These are phyloP conservation scores for Cryptotermes secundus DNA, from an alignment of 1,140 invertebrate genomes.

Conservation along the genomic window DNA sequence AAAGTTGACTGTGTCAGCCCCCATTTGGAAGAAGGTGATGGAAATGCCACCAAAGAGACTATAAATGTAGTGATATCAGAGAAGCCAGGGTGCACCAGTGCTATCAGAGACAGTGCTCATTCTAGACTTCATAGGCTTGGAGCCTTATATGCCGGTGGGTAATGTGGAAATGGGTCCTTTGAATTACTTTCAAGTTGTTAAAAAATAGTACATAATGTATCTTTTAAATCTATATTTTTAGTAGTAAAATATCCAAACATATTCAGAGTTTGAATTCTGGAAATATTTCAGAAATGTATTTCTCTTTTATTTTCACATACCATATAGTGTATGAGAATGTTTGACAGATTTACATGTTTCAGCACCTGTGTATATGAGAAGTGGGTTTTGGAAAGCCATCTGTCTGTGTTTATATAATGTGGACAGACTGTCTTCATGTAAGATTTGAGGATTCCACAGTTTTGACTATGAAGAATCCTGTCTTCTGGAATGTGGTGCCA, in stretches of 20 bases:
- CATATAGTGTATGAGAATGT: no score
- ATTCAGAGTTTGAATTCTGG: neutral
- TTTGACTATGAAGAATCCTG: no score
- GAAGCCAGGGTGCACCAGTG: neutral
- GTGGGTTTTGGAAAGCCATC: no score
- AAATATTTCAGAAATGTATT: neutral
- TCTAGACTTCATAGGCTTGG: constrained; percentile 22
- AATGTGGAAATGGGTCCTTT: neutral
- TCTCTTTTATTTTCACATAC: neutral
- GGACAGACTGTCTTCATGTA: no score
- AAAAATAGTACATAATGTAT: neutral
- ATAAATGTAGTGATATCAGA: neutral
- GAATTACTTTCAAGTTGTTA: neutral
- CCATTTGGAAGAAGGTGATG: neutral
- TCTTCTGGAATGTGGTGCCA: no score
- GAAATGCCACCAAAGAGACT: neutral
- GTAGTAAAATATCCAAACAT: neutral
- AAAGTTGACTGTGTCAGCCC: neutral
- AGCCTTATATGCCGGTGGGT: constrained; percentile 28
- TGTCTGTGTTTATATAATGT: no score
- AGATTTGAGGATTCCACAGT: no score
- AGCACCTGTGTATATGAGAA: no score
- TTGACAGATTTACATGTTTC: no score
- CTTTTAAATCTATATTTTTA: no score
- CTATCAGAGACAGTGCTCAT: neutral